These are phyloP conservation scores for Pongo abelii DNA, from an alignment of 2,113 vertebrate species.

Conservation along the genomic window DNA sequence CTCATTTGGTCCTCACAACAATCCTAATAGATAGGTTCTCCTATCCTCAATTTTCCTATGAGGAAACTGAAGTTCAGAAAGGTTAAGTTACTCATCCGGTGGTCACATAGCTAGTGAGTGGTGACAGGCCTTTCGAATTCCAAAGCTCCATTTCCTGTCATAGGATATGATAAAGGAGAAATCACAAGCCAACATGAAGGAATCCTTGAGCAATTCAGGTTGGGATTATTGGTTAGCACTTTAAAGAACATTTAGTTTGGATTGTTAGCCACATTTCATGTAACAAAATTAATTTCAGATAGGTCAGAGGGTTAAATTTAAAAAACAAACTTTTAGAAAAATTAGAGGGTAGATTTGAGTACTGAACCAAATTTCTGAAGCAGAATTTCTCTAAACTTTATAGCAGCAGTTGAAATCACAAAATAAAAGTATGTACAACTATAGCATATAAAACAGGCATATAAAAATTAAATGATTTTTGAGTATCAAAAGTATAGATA, in stretches of 20 bases:
- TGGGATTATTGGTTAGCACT: background rate
- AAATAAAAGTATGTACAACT: background rate
- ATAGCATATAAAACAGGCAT: background rate
- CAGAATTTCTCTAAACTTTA: background rate
- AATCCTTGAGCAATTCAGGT: background rate
- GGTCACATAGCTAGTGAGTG: background rate
- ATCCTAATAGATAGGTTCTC: background rate
- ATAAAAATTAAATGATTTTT: background rate
- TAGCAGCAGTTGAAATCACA: background rate
- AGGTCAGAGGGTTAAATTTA: background rate
- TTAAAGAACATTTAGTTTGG: background rate
- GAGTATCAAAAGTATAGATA: background rate
- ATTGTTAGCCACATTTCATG: background rate
- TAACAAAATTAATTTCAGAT: background rate
- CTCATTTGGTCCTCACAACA: background rate
- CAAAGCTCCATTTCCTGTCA: background rate
- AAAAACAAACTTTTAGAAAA: background rate
- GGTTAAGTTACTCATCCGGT: background rate
- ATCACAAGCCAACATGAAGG: background rate
- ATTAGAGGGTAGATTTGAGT: background rate
- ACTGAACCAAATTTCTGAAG: conserved; percentile 14
- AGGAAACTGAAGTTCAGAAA: background rate
- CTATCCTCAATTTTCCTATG: background rate
- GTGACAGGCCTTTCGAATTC: background rate
- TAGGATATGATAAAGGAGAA: background rate